Base-by-base conservation (phyloP, 2,797 vertebrate species). In the Sorex maritimensis region DNA sequence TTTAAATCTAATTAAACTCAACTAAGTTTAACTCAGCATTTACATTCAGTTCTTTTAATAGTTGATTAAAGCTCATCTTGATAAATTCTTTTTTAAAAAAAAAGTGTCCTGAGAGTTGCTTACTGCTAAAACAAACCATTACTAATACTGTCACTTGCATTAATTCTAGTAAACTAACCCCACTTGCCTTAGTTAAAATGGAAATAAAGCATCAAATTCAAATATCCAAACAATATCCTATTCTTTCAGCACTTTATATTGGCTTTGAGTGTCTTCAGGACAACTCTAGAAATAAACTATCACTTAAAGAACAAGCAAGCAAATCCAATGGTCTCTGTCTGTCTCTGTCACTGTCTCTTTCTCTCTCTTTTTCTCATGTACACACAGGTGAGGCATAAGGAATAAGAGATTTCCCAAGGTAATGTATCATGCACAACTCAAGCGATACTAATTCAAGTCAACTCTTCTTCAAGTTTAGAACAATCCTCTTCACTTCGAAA, bases 1-100 rank as follows among this genome's bases (percentile, higher is more conserved):
- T 87, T 74, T 75, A 83, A 83, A 72, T 95, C 77, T 95, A 91
- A 85, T 96, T 91, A 86, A 96, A 78, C 68, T 75, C 68, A 93
- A 72, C 46, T 80, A 95, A 90, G 28, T 95, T 93, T 86, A 95
- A 67, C 78, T 88, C 34, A 78, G 81, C 49, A 77, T 86, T 93
- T 83, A 92, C 2, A 49, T 52, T 83, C 21, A 73, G 58, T 78
- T 88, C 95, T 44, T 77, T 89, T 92, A 77, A 90, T 24, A 93
- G 65, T n/a, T 86, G 75, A 90, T 91, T 92, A 95, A 89, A 93
- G 19, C 2, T n/a, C 28, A 74, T 92, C 69, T 78, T 79, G 91
- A 46, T 74, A 41, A 78, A 92, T 61, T 61, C 58, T 61, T 88
- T 61, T 41, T 79, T 38, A 82, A 49, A 79, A 94, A 58, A 58